phyloP scores from a whole-genome alignment of 2,797 vertebrate genomes.

The Acanthopagrus latus region DNA sequence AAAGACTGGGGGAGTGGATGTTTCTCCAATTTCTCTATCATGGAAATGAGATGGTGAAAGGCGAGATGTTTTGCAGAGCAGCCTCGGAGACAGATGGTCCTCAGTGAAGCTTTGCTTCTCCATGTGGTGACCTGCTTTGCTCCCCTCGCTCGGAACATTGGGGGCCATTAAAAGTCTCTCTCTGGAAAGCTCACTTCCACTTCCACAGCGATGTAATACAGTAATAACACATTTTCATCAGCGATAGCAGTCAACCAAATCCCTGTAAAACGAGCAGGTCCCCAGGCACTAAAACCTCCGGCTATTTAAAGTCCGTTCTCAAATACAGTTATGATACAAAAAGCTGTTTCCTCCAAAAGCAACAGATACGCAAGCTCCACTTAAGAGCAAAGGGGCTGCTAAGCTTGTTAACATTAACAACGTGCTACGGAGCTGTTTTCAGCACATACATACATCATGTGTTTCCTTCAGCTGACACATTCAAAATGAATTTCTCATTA shows the following conservation, averaged over 20 bases:
- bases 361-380: constrained; percentile 38
- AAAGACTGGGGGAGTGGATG: constrained; percentile 35
- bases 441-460: constrained; percentile 56
- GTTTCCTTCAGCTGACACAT: constrained; percentile 49
- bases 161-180: constrained; percentile 61
- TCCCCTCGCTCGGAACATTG: constrained; percentile 48
- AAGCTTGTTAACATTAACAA: constrained; percentile 69
- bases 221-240: constrained; percentile 70
- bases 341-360: constrained; percentile 36
- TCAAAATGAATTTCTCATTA: constrained; percentile 52
- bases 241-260: constrained; percentile 60
- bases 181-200: constrained; percentile 67
- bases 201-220: constrained; percentile 65
- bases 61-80: constrained; percentile 69
- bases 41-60: constrained; percentile 58
- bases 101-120: constrained; percentile 43
- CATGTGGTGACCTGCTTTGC: constrained; percentile 68
- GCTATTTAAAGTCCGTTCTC: constrained; percentile 49
- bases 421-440: constrained; percentile 53
- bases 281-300: constrained; percentile 23
- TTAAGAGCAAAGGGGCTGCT: constrained; percentile 43
- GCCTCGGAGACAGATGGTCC: constrained; percentile 63
- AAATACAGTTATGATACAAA: constrained; percentile 38
- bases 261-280: constrained; percentile 59
- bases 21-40: constrained; percentile 47